phyloP scores from a whole-genome alignment of 2,113 vertebrate genomes.

The Carassius auratus region DNA sequence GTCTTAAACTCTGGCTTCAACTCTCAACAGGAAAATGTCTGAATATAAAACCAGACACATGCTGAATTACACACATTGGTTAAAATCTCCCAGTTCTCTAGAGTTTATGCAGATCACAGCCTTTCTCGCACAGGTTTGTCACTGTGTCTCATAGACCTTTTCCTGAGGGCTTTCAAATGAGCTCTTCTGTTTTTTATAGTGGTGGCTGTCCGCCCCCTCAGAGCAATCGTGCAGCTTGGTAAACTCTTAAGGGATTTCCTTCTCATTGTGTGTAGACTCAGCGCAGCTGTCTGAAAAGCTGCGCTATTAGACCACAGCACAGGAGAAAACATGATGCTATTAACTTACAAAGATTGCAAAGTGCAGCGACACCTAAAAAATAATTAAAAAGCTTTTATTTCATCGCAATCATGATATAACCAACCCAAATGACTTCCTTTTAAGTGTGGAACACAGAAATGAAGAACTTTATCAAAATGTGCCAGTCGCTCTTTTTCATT shows the following conservation, averaged over 20 bases:
- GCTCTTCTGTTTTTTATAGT: background rate
- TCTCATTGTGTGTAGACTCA: conserved; percentile 40
- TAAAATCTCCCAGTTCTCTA: conserved; percentile 1
- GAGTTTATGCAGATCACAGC: background rate
- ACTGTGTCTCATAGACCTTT: background rate
- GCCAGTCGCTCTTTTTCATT: background rate
- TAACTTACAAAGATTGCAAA: background rate
- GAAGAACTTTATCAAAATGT: background rate
- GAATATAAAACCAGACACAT: background rate
- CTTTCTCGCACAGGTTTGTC: background rate
- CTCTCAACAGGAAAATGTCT: background rate
- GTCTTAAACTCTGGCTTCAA: background rate
- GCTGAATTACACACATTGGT: background rate
- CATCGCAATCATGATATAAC: background rate
- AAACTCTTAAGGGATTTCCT: conserved; percentile 51
- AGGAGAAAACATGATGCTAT: background rate
- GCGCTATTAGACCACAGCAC: background rate
- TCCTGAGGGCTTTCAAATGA: conserved; percentile 2
- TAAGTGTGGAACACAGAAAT: background rate
- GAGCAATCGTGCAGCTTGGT: conserved; percentile 43
- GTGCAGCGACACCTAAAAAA: background rate
- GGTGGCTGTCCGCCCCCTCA: background rate
- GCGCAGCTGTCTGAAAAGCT: conserved; percentile 45
- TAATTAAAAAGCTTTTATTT: background rate
- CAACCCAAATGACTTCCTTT: background rate